Base-by-base conservation (phyloP, 2,888 invertebrate genomes). In the Gisinianus flammeolus region DNA sequence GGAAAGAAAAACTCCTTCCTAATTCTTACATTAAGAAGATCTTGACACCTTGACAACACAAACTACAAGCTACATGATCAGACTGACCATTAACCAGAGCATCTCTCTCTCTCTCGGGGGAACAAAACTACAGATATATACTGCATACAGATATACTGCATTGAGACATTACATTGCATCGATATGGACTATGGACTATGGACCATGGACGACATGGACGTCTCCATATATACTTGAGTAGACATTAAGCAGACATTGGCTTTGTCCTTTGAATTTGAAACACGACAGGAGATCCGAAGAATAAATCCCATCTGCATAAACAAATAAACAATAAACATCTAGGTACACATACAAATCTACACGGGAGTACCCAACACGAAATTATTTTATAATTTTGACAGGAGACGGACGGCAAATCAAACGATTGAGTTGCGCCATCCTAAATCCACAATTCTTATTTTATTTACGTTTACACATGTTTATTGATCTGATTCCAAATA, bases 21-120 rank as follows among this genome's bases (percentile, higher is more conserved):
- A n/a, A 68, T 33, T 68, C 44, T 33, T 35, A 24, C 44, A 10
- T n/a, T 24, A 24, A 24, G 33, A 24, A 35, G n/a, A 31, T 68
- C 44, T 68, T 68, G 66, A 66, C 66, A 66, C 31, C 66, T 44
- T 44, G 58, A 58, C 58, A 58, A 58, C 22, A 58, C 58, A 58
- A n/a, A 24, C 22, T 8, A 58, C 8, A 56, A n/a, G 56, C 19
- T 24, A 58, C n/a, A 33, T 31, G 33, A 67, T 33, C 67, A 67
- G n/a, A 33, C 22, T 67, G 31, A 33, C 67, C 33, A 67, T 67
- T 67, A 19, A 33, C 31, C 31, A 67, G n/a, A n/a, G 24, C 24
- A n/a, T 16, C 31, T 31, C 19, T 31, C 66, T 66, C 30, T 30
- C 66, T 66, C 66, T 66, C 66, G 10, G 28, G 22, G 22, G 62